Conservation (phyloP, 2,888 invertebrate genomes). For the Eueremaeus valkanovi region DNA sequence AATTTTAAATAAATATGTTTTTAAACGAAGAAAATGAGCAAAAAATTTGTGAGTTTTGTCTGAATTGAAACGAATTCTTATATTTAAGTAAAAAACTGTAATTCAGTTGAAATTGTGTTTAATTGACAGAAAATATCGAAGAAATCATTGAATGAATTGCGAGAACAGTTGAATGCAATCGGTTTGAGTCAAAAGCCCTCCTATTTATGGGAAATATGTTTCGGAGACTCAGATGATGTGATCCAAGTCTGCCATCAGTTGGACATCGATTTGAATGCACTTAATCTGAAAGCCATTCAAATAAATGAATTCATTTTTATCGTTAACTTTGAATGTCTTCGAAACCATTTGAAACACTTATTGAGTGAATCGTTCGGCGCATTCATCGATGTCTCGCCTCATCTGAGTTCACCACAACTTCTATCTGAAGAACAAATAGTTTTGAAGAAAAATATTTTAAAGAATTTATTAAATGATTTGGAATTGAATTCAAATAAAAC, state of each 20-base stretch:
- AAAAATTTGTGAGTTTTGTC: too few relatives aligned
- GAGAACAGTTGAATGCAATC: slow-evolving; percentile 5
- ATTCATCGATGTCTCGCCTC: slow-evolving; percentile 11
- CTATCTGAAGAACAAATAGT: neutral
- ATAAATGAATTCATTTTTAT: slow-evolving; percentile 4
- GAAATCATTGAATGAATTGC: neutral
- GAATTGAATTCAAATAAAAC: neutral
- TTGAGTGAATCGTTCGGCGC: neutral
- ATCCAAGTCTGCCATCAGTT: neutral
- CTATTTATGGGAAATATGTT: slow-evolving; percentile 37
- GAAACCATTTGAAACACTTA: slow-evolving; percentile 17
- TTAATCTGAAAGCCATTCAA: neutral
- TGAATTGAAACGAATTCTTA: too few relatives aligned
- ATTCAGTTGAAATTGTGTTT: too few relatives aligned
- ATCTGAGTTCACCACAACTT: neutral
- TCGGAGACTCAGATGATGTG: slow-evolving; percentile 25
- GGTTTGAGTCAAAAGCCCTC: slow-evolving; percentile 9
- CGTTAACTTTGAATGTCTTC: neutral
- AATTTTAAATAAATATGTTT: too few relatives aligned
- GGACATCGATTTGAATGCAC: slow-evolving; percentile 26
- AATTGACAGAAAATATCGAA: neutral
- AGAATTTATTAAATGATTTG: neutral
- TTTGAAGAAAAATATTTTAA: neutral
- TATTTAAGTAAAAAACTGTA: too few relatives aligned
- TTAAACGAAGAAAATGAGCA: too few relatives aligned